Conservation (phyloP, 2,888 invertebrate genomes). For the Drosophila phalerata region DNA sequence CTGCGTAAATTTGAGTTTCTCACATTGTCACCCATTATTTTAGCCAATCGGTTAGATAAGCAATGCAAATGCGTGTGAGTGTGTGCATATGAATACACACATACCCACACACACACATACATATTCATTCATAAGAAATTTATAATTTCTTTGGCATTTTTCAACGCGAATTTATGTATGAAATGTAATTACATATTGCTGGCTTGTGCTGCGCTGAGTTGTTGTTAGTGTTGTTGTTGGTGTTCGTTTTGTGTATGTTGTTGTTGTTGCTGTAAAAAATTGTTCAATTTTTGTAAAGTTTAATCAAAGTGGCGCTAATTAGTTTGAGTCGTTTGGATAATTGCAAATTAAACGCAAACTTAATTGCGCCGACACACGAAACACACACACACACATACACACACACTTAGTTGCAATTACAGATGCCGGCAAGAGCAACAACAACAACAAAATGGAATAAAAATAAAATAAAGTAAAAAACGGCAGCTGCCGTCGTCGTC, state of each 20-base stretch:
- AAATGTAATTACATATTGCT: conserved; percentile 40
- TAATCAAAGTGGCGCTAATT: conserved; percentile 82
- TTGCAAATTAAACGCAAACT: conserved; percentile 81
- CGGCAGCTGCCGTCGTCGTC: conserved; percentile 34
- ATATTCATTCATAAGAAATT: conserved; percentile 33
- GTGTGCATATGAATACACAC: conserved; percentile 18
- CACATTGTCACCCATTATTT: conserved; percentile 36
- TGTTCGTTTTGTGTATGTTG: not conserved
- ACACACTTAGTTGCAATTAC: conserved; percentile 55
- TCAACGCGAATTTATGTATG: conserved; percentile 27
- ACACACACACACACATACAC: conserved; percentile 58
- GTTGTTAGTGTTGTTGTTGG: not conserved
- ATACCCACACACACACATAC: conserved; percentile 8
- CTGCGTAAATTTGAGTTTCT: conserved; percentile 31
- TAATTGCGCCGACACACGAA: conserved; percentile 81
- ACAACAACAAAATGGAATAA: conserved; percentile 11
- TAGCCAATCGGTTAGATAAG: conserved; percentile 48
- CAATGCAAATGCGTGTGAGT: conserved; percentile 18
- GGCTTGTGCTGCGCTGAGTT: conserved; percentile 12
- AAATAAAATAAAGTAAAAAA: conserved; percentile 46
- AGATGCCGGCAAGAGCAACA: conserved; percentile 34
- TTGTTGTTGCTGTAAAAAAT: conserved; percentile 34
- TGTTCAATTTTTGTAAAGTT: conserved; percentile 71
- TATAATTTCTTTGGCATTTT: conserved; percentile 26
- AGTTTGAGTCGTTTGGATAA: conserved; percentile 82